These are phyloP conservation scores for Parasteatoda tepidariorum DNA, from an alignment of 1,140 invertebrate genomes.

Conservation along the genomic window DNA sequence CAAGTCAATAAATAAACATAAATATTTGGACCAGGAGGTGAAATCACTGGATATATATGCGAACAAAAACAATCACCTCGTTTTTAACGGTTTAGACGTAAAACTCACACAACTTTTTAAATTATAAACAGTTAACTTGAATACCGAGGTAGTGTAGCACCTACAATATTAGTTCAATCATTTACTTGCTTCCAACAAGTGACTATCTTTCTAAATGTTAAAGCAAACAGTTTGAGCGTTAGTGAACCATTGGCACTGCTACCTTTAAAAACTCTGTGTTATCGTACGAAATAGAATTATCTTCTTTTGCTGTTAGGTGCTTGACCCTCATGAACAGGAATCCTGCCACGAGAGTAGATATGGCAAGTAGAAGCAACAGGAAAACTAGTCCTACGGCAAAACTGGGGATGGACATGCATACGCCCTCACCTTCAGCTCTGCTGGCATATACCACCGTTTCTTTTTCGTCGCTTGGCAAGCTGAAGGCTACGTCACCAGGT, in stretches of 20 bases:
- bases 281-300: conserved; percentile 49
- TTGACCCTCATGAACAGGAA: conserved; percentile 88
- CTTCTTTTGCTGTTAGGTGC: conserved; percentile 58
- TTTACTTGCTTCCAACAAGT: neutral
- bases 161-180: neutral
- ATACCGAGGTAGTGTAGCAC: conserved; percentile 25
- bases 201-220: neutral
- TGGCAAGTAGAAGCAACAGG: conserved; percentile 86
- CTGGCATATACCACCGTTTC: conserved; percentile 83
- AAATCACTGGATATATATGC: neutral
- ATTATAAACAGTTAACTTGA: neutral
- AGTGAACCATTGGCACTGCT: conserved; percentile 49
- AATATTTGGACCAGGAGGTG: conserved; percentile 1
- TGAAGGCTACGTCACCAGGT: conserved; percentile 93
- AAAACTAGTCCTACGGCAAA: conserved; percentile 92
- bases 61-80: neutral
- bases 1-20: conserved; percentile 23
- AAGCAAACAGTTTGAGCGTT: neutral
- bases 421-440: conserved; percentile 71
- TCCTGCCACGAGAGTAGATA: conserved; percentile 90
- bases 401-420: conserved; percentile 92
- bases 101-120: too few species aligned
- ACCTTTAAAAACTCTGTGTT: conserved; percentile 59
- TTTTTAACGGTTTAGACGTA: neutral
- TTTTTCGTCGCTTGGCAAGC: conserved; percentile 78